Percentiles rank a stretch among this genome's conserved stretches.
These are phyloP conservation scores for Myopa tessellatipennis DNA, from an alignment of 2,888 invertebrate genomes.

Conservation along the genomic window DNA sequence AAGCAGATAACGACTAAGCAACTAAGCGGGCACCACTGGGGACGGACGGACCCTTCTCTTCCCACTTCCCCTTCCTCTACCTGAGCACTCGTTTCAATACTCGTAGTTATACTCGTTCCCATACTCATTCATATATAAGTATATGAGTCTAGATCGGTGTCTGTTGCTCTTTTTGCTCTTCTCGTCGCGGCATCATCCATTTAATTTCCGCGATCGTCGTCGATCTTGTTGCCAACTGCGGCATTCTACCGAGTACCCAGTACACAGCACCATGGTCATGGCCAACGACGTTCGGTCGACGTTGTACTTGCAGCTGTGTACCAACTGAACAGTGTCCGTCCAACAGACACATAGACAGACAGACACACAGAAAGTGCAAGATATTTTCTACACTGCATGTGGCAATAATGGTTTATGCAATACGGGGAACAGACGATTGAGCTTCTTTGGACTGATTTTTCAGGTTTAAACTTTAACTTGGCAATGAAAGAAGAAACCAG, in stretches of 20 bases:
- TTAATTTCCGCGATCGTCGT: conserved; percentile 20
- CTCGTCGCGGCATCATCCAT: background rate
- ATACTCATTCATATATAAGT: too few species aligned
- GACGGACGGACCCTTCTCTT: background rate
- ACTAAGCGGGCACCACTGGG: background rate
- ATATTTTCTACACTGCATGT: background rate
- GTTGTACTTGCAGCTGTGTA: background rate
- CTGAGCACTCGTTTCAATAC: too few species aligned
- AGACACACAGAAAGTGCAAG: background rate
- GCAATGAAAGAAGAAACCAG: too few species aligned
- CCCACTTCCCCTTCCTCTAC: background rate
- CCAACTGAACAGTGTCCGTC: background rate
- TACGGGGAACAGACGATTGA: background rate
- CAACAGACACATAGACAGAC: background rate
- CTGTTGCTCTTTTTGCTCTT: background rate
- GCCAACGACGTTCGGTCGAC: conserved; percentile 1
- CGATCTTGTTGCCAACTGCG: conserved; percentile 31
- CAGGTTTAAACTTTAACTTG: too few species aligned
- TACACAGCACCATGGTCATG: conserved; percentile 31
- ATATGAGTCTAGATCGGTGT: background rate
- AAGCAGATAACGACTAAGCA: background rate
- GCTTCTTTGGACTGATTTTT: too few species aligned
- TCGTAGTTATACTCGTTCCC: too few species aligned
- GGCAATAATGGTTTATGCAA: conserved; percentile 30
- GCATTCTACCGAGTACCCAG: background rate